phyloP scores from a whole-genome alignment of 2,113 vertebrate species.

The Chaetura pelagica region DNA sequence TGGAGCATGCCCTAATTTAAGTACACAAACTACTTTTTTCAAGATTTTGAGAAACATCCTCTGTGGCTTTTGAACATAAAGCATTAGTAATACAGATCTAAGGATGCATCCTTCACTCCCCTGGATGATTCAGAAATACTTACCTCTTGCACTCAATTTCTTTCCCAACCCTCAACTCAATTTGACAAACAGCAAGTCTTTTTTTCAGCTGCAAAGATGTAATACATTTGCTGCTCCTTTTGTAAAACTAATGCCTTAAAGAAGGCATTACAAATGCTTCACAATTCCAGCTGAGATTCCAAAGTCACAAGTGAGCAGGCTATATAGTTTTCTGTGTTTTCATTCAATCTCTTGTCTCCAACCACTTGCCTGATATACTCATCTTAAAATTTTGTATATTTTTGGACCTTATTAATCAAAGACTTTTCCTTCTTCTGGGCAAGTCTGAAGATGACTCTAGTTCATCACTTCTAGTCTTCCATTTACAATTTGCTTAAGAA shows the following conservation, averaged over 20 bases:
- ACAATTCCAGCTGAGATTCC: background rate
- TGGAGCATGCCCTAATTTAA: background rate
- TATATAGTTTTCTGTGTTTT: background rate
- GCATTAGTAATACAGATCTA: background rate
- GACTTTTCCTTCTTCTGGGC: background rate
- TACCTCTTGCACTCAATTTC: background rate
- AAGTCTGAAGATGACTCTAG: background rate
- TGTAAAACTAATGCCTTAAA: background rate
- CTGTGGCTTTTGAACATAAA: background rate
- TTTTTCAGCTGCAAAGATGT: rapidly evolving
- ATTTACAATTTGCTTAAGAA: background rate
- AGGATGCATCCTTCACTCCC: background rate
- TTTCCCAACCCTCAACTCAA: background rate
- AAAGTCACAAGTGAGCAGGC: background rate
- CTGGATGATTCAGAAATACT: background rate
- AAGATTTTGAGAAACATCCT: background rate
- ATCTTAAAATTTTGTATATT: background rate
- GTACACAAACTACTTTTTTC: background rate
- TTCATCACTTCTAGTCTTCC: background rate
- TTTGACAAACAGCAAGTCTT: background rate
- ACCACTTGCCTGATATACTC: background rate
- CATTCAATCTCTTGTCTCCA: background rate
- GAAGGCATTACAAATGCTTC: background rate
- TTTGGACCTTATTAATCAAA: background rate
- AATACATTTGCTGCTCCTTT: background rate